These are phyloP conservation scores for Muscicapa adusta DNA, from an alignment of 2,113 vertebrate species.

Conservation along the genomic window DNA sequence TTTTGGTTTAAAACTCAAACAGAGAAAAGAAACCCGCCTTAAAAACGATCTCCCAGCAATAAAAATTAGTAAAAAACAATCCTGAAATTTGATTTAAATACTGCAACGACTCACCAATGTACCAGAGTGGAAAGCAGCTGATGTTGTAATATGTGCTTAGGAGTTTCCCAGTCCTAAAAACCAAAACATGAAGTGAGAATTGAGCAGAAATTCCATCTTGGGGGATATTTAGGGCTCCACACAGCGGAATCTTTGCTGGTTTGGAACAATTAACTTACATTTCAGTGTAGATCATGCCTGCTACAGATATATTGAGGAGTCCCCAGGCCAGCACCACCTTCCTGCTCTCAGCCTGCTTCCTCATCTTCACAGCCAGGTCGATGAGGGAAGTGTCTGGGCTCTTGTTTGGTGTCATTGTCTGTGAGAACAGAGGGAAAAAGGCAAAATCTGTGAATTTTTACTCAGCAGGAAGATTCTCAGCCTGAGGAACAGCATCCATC, in stretches of 20 bases:
- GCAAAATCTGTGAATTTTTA: background rate
- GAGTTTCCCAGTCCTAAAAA: conserved; percentile 87
- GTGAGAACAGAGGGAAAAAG: background rate
- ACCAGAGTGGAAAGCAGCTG: conserved; percentile 91
- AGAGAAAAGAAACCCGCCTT: background rate
- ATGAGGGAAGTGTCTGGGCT: conserved; percentile 76
- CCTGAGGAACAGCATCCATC: rapidly evolving
- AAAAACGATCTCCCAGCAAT: rapidly evolving
- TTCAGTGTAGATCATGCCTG: conserved; percentile 95
- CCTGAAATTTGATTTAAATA: background rate
- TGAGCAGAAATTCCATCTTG: rapidly evolving
- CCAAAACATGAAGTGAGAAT: background rate
- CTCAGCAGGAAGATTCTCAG: background rate
- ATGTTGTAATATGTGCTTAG: conserved; percentile 89
- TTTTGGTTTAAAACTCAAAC: background rate
- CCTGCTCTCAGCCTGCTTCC: conserved; percentile 84
- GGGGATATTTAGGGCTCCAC: background rate
- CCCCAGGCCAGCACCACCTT: conserved; percentile 92
- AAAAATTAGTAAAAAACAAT: background rate
- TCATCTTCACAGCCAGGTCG: conserved; percentile 87
- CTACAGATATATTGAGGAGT: conserved; percentile 87
- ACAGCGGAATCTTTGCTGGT: background rate
- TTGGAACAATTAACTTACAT: conserved; percentile 75
- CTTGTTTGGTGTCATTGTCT: conserved; percentile 70
- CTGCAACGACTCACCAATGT: conserved; percentile 84